Evolutionary conservation across 2,113 vertebrate species (phyloP).

Genomic region (Scytalopus superciliaris): DNA sequence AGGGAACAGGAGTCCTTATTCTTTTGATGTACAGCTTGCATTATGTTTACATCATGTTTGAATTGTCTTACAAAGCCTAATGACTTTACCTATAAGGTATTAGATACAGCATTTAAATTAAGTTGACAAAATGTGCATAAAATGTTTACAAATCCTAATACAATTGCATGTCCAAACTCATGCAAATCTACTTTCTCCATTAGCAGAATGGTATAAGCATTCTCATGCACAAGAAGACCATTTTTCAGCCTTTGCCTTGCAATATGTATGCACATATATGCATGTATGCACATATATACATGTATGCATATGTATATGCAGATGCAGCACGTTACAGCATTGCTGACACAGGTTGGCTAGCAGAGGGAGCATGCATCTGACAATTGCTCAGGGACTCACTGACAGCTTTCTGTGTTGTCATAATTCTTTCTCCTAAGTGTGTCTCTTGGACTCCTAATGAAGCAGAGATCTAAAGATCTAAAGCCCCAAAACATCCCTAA

Average conservation of each 20-base stretch:
- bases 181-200: not conserved
- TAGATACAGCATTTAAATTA: not conserved
- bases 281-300: not conserved
- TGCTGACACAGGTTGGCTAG: not conserved
- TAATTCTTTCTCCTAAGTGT: not conserved
- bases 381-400: not conserved
- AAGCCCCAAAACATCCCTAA: not conserved
- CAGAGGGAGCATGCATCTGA: not conserved
- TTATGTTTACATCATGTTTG: not conserved
- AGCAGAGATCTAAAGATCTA: not conserved
- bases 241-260: not conserved
- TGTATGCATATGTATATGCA: not conserved
- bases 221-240: not conserved
- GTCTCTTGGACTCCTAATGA: fast-evolving
- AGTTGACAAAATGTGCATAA: not conserved
- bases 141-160: not conserved
- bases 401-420: not conserved
- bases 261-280: not conserved
- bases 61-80: not conserved
- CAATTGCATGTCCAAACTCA: not conserved
- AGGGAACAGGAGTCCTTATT: not conserved
- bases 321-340: fast-evolving
- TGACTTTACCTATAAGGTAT: not conserved
- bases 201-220: not conserved
- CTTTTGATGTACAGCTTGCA: not conserved